phyloP scores from a whole-genome alignment of 2,888 invertebrate genomes.

The Iselma pallidipennis region DNA sequence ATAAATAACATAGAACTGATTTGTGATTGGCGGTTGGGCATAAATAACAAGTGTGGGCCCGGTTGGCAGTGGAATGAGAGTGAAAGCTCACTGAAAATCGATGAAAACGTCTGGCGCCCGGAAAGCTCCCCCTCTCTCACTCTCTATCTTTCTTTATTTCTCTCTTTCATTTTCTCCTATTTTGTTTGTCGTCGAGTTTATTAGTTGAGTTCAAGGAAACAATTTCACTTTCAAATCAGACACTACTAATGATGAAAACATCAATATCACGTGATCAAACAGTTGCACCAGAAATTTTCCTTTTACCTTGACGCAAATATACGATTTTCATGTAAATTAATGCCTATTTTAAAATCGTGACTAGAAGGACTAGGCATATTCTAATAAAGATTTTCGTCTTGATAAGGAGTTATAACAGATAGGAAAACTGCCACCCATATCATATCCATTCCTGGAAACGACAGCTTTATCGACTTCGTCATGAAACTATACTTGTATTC shows the following conservation, averaged over 20 bases:
- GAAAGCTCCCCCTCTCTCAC: slow-evolving; percentile 14
- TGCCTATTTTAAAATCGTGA: too few relatives aligned
- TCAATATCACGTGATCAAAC: too few relatives aligned
- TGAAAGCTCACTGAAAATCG: slow-evolving; percentile 23
- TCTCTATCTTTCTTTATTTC: background rate
- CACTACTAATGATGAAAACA: background rate
- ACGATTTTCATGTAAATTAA: too few relatives aligned
- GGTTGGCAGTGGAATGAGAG: background rate
- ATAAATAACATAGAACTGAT: slow-evolving; percentile 25
- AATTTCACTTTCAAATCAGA: slow-evolving; percentile 19
- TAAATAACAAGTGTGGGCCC: slow-evolving; percentile 1
- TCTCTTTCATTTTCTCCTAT: background rate
- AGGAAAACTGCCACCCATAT: too few relatives aligned
- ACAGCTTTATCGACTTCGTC: too few relatives aligned
- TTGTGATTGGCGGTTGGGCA: slow-evolving; percentile 26
- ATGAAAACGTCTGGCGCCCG: slow-evolving; percentile 30
- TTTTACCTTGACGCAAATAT: too few relatives aligned
- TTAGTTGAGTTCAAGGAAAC: slow-evolving; percentile 35
- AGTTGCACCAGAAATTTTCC: too few relatives aligned
- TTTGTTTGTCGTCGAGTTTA: slow-evolving; percentile 9
- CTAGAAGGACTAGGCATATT: too few relatives aligned
- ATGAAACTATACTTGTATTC: too few relatives aligned
- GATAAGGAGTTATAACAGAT: too few relatives aligned
- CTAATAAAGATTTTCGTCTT: too few relatives aligned
- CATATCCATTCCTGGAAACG: too few relatives aligned